Evolutionary conservation across 35 echinoderm and acorn worm species (phyloP).

Genomic region (Apostichopus californicus): DNA sequence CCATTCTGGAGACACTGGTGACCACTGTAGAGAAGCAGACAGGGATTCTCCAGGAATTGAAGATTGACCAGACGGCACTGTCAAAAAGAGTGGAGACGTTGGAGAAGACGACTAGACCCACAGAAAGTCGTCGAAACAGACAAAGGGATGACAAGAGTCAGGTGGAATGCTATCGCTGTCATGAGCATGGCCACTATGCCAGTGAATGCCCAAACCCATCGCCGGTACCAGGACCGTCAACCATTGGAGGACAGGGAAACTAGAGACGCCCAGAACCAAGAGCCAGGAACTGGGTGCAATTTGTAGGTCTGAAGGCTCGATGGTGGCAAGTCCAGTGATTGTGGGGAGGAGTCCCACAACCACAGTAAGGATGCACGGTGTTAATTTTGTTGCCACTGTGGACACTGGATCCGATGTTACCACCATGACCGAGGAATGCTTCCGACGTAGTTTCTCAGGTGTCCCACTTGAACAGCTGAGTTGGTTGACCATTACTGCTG

Average conservation of each 20-base stretch:
- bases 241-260: background rate
- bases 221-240: background rate
- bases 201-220: background rate
- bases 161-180: background rate
- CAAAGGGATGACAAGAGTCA: background rate
- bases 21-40: background rate
- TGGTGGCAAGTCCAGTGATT: background rate
- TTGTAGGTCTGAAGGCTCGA: background rate
- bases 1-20: background rate
- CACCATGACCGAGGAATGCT: slow-evolving; percentile 9
- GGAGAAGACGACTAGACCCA: background rate
- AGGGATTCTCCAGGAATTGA: background rate
- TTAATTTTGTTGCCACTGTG: background rate
- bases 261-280: background rate
- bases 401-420: slow-evolving; percentile 39
- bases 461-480: background rate
- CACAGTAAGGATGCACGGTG: background rate
- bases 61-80: background rate
- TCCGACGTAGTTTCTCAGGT: background rate
- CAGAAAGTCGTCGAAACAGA: background rate
- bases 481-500: slow-evolving; percentile 23
- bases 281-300: slow-evolving; percentile 11
- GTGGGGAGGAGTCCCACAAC: slow-evolving; percentile 7
- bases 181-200: background rate
- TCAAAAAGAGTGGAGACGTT: background rate